Base-by-base conservation (phyloP, 2,113 vertebrate species). In the Conger conger region DNA sequence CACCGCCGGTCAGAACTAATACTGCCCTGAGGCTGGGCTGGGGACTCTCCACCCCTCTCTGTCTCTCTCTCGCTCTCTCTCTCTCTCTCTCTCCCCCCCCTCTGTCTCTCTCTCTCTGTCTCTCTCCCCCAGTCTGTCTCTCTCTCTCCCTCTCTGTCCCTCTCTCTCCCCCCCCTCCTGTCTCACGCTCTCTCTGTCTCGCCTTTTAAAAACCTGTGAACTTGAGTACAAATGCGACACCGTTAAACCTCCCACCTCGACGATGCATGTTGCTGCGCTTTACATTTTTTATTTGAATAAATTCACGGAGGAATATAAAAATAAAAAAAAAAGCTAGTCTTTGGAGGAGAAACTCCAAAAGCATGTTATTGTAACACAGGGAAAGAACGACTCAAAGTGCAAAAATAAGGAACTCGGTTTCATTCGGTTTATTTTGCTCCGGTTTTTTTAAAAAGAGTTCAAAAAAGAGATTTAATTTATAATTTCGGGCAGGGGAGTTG, bases 391-490 rank as follows among this genome's bases (percentile, higher is more conserved):
- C 91, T 93, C 91, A 89, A 87, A 91, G 88, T 90, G 86, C 91
- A 60, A 83, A 92, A 92, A 89, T 88, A 90, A 90, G 87, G 87
- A 88, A 87, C 88, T 82, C 77, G 88, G 89, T 91, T 63, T 27
- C 89, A 90, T 91, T 92, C 85, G 84, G 92, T 91, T 92, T 93
- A 88, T 93, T 93, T 91, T 91, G 86, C 88, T 87, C 80, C 30
- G 90, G 92, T 87, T n/a, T n/a, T n/a, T n/a, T 8, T 7, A 63
- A 63, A 20, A 73, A 33, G 27, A 91, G 89, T n/a, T n/a, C 91
- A 91, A 93, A 94, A 92, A 91, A 92, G 94, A 17, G 93, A 93
- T 94, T 94, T 93, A 94, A 89, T 89, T 83, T 92, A 91, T 91
- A 90, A 85, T 91, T 92, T 91, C 91, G 93, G 91, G 8, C 8